Base-by-base conservation (phyloP, 1,140 invertebrate species). In the Brachionus paranguensis region DNA sequence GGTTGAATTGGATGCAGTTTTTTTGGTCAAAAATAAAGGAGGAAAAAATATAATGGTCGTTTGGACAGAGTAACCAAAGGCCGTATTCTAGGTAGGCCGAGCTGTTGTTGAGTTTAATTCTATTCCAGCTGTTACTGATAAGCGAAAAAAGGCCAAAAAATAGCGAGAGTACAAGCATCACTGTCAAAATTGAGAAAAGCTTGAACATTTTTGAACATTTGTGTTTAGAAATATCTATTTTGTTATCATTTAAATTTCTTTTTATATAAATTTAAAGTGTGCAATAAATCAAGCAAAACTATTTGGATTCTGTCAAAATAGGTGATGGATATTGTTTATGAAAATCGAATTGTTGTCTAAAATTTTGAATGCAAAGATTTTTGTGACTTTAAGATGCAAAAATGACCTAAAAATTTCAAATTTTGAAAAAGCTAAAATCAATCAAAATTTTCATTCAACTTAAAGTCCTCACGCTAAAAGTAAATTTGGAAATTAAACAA, bases 231-330 rank as follows among this genome's bases (percentile, higher is more conserved):
- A 47, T 3, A 14, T 47, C 45, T 47, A 43, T 41, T 45, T 72
- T 45, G 6, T 41, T 17, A 37, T 24, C 8, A 43, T 41, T 45
- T 43, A 20, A 72, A 8, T 20, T 7, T 43, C 14, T 41, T 72
- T 72, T 24, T 72, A 72, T 72, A 43, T 17, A 20, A 72, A 20
- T 41, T n/a, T n/a, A 43, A 20, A 43, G 33, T 17, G 17, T 72
- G 33, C 33, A 72, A 72, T 72, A 43, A 72, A 72, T 72, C 68
- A 72, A 72, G 37, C 68, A 72, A 17, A 33, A 68, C 17, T 68
- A 24, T 68, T 68, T 14, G 14, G 29, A 72, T 41, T 72, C 68
- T 43, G 68, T 72, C 68, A 72, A 72, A 37, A 72, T 20, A 43
- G 7, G n/a, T 43, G 41, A 20, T 20, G 20, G 20, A 72, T 72